Percentiles rank a stretch among this genome's conserved stretches.
Conservation (phyloP, 2,113 vertebrate genomes). For the Burhinus oedicnemus region DNA sequence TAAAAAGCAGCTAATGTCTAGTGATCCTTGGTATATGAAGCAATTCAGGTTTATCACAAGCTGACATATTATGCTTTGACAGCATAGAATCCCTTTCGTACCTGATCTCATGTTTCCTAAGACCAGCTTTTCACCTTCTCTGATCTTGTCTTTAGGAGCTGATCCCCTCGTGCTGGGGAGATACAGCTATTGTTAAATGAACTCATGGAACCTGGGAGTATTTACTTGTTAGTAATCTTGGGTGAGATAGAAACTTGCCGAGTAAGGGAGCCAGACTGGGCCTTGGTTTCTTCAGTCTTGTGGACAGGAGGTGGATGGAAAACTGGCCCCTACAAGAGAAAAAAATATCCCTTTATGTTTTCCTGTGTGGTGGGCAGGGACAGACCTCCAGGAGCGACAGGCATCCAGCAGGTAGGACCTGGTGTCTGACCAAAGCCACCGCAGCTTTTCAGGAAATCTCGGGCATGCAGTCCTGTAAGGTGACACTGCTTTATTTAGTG, state of each 20-base stretch:
- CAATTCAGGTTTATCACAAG: constrained; percentile 49
- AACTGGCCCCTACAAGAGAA: not conserved
- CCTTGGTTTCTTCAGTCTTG: not conserved
- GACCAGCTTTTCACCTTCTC: constrained; percentile 54
- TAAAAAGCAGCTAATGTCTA: constrained; percentile 64
- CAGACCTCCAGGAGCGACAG: not conserved
- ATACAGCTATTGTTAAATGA: constrained; percentile 21
- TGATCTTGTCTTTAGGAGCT: constrained; percentile 57
- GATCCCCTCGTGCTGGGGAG: constrained; percentile 27
- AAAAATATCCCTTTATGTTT: not conserved
- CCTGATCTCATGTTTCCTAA: constrained; percentile 54
- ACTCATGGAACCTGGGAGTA: not conserved
- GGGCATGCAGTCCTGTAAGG: not conserved
- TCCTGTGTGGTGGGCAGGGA: not conserved
- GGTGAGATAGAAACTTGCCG: not conserved
- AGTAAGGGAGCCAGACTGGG: not conserved
- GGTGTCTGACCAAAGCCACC: not conserved
- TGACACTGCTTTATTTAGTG: not conserved
- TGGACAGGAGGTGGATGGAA: not conserved
- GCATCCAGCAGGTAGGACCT: not conserved
- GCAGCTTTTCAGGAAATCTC: not conserved
- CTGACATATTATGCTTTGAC: constrained; percentile 55
- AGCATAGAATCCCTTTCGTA: constrained; percentile 61
- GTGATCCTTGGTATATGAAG: constrained; percentile 63
- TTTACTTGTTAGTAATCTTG: not conserved